Conservation (phyloP, 2,888 invertebrate genomes). For the Andrena bucephala region DNA sequence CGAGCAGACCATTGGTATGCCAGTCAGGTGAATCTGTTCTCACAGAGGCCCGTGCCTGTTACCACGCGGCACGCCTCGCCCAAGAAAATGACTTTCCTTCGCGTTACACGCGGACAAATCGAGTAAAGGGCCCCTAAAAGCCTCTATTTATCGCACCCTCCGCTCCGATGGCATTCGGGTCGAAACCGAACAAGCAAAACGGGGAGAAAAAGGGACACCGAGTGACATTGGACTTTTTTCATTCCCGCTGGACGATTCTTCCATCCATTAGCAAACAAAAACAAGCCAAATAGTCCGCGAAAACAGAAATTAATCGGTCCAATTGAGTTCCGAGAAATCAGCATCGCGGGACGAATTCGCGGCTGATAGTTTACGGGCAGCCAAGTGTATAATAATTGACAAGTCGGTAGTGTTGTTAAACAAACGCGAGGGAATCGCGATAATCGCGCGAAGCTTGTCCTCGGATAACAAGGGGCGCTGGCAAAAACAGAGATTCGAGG, state of each 20-base stretch:
- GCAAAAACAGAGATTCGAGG: conserved; percentile 18
- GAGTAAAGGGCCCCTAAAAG: conserved; percentile 38
- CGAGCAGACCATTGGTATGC: conserved; percentile 73
- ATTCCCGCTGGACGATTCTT: not conserved
- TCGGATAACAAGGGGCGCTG: conserved; percentile 23
- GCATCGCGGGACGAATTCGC: conserved; percentile 11
- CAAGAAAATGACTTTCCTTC: conserved; percentile 72
- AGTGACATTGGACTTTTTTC: too few species aligned
- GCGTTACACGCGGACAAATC: conserved; percentile 45
- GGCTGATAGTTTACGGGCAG: conserved; percentile 2
- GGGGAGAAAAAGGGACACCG: not conserved
- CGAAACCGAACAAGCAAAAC: not conserved
- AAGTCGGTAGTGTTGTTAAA: conserved; percentile 20
- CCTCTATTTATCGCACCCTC: conserved; percentile 21
- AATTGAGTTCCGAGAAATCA: conserved; percentile 33
- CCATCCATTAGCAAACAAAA: not conserved
- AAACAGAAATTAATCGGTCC: conserved; percentile 20
- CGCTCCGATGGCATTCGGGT: not conserved
- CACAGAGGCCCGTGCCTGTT: conserved; percentile 79
- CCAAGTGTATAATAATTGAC: conserved; percentile 10
- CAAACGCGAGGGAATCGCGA: conserved; percentile 8
- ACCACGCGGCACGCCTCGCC: conserved; percentile 75
- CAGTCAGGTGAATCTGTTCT: conserved; percentile 79
- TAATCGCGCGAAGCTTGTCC: conserved; percentile 17
- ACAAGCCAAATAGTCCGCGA: not conserved